Percentiles rank a stretch among this genome's conserved stretches.
Evolutionary conservation across 2,113 vertebrate species (phyloP).

Genomic region (Crotalus viridis): DNA sequence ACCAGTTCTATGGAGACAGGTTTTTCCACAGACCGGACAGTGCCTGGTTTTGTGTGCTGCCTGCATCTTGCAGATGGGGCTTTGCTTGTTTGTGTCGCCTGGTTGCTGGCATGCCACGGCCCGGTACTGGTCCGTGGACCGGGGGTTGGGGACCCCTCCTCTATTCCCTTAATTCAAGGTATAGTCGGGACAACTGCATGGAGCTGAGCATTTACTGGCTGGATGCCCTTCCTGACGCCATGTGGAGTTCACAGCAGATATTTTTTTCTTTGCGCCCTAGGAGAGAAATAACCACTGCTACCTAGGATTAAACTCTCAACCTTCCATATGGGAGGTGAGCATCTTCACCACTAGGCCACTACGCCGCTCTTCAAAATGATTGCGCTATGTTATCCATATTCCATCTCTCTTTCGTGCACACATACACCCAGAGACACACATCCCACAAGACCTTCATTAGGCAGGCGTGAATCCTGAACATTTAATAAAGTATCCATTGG

Average conservation of each 20-base stretch:
- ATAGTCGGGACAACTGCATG: background rate
- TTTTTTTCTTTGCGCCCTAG: background rate
- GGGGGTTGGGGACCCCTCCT: too few relatives aligned
- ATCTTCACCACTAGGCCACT: background rate
- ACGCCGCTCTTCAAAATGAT: background rate
- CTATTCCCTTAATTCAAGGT: background rate
- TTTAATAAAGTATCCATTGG: background rate
- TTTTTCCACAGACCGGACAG: too few relatives aligned
- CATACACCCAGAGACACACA: background rate
- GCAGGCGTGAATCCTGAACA: background rate
- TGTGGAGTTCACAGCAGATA: background rate
- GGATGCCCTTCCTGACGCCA: background rate
- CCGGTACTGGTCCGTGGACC: too few relatives aligned
- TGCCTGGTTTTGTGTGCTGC: too few relatives aligned
- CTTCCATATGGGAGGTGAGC: background rate
- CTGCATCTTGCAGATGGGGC: too few relatives aligned
- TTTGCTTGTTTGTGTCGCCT: too few relatives aligned
- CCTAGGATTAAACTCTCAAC: background rate
- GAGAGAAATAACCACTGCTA: background rate
- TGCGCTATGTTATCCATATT: background rate
- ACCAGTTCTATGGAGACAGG: too few relatives aligned
- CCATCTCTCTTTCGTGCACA: background rate
- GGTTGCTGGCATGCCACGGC: too few relatives aligned
- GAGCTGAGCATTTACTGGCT: background rate
- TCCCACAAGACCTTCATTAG: background rate